Evolutionary conservation across 2,113 vertebrate species (phyloP).

Genomic region (Synodontis membranacea): DNA sequence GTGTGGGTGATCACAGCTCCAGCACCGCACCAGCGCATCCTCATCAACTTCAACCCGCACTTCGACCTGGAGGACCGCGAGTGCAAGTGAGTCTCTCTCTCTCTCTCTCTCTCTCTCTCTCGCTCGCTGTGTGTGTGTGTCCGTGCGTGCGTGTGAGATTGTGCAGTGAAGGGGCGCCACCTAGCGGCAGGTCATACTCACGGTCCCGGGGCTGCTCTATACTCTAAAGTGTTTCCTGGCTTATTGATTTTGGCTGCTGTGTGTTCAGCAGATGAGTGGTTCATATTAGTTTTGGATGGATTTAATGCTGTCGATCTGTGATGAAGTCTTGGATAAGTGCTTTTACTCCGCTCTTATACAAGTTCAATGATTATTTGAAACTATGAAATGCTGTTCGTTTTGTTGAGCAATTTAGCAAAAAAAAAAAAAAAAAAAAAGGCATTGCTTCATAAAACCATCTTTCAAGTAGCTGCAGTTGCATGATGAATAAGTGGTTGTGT

Average conservation of each 20-base stretch:
- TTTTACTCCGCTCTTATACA: conserved; percentile 27
- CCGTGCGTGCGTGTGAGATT: conserved; percentile 9
- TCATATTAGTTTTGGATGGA: conserved; percentile 37
- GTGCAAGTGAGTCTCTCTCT: conserved; percentile 89
- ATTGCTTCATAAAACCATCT: neutral
- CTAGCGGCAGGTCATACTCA: conserved; percentile 59
- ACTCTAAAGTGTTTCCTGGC: conserved; percentile 15
- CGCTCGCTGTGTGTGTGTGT: neutral
- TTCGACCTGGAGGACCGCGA: conserved; percentile 98
- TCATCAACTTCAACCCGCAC: conserved; percentile 99
- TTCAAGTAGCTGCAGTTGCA: conserved; percentile 4
- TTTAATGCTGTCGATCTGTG: conserved; percentile 34
- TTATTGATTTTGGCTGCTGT: conserved; percentile 43
- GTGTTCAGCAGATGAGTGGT: conserved; percentile 31
- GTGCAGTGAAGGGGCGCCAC: conserved; percentile 70
- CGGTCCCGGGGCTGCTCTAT: neutral
- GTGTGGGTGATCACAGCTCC: conserved; percentile 95
- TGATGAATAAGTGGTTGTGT: conserved; percentile 32
- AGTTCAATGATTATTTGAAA: conserved; percentile 31
- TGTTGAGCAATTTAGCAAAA: neutral
- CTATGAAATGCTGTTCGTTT: conserved; percentile 29
- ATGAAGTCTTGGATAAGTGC: conserved; percentile 32
- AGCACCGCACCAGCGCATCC: conserved; percentile 89
- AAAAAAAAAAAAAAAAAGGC: neutral
- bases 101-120: neutral